Base-by-base conservation (phyloP, 2,797 vertebrate genomes). In the Anguilla marmorata region DNA sequence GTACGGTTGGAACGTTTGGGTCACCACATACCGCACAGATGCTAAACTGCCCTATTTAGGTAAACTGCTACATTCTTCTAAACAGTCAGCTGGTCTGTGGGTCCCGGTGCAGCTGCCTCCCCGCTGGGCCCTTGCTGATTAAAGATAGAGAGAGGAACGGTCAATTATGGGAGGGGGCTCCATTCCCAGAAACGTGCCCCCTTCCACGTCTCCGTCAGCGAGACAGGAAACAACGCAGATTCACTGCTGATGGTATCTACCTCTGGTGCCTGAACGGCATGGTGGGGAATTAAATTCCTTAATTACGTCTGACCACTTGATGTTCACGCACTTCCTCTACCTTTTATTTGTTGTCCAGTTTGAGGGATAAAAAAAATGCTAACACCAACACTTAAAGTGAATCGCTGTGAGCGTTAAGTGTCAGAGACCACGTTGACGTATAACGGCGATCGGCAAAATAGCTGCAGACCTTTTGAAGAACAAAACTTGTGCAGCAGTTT, bases 141-240 rank as follows among this genome's bases (percentile, higher is more conserved):
- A 85, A 85, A 58, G 30, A 63, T 37, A n/a, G 19, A 30, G 52
- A 60, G 19, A 66, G 30, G 27, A 56, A 41, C 79, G n/a, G 41
- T 21, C 50, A 63, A 8, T 41, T 63, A 41, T 85, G 56, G 45
- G 52, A 24, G 84, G 27, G 58, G 30, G 33, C 56, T n/a, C 56
- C 16, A 2, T 85, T 16, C 58, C 79, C 41, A 82, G 41, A 82
- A 24, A 24, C n/a, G 41, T 82, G 79, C 79, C 74, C 79, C 79
- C 79, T 82, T 82, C 5, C 27, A 21, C 41, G 41, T 50, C 79
- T 82, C 50, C 50, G 41, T 82, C 79, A 82, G 41, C 21, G 50
- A 14, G 19, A 82, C 79, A 82, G 79, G 79, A 82, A 82, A 82
- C n/a, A 82, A 2, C 37, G 9, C 74, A 41, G 72, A 76, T 76